Percentiles rank a stretch among this genome's conserved stretches.
These are phyloP conservation scores for Cephus runcator DNA, from an alignment of 2,888 invertebrate species.

Conservation along the genomic window DNA sequence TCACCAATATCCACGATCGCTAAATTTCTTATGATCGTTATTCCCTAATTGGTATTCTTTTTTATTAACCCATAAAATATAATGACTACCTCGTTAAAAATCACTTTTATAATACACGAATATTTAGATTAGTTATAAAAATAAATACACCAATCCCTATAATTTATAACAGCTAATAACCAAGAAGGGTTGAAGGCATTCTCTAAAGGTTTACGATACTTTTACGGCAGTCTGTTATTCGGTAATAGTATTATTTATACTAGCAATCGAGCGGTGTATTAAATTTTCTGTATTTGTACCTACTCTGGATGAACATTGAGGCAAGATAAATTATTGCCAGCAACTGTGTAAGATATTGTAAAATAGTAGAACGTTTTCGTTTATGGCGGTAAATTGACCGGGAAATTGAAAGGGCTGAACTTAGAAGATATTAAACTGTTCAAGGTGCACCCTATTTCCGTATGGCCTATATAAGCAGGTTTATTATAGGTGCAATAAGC, in stretches of 20 bases:
- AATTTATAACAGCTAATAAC: neutral
- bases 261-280: neutral
- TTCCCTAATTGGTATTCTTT: neutral
- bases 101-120: neutral
- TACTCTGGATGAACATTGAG: neutral
- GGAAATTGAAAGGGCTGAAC: slow-evolving; percentile 2
- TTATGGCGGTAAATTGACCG: neutral
- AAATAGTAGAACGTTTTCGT: neutral
- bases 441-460: neutral
- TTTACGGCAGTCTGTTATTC: neutral
- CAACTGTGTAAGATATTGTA: neutral
- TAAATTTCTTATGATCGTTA: too few relatives aligned
- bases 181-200: neutral
- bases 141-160: neutral
- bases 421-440: neutral
- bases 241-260: neutral
- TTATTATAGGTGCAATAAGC: neutral
- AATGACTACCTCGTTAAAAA: neutral
- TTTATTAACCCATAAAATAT: neutral
- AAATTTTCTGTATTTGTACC: neutral
- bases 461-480: neutral
- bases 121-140: neutral
- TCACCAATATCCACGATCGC: neutral
- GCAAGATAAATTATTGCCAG: neutral
- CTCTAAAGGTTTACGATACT: neutral